Evolutionary conservation across 1,140 invertebrate genomes (phyloP).

Genomic region (Thaumetopoea pityocampa): DNA sequence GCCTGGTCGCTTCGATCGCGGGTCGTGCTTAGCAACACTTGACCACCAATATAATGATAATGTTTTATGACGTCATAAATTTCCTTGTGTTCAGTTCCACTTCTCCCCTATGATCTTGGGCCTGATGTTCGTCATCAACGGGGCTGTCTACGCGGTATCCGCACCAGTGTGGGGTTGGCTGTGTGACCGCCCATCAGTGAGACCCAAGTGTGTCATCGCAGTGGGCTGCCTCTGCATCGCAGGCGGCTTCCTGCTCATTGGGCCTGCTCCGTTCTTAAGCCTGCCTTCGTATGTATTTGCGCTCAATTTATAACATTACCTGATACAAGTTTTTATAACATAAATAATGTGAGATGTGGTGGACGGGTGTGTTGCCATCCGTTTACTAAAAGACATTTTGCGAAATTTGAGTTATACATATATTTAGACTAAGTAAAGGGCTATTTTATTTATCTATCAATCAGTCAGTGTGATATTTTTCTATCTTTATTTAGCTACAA

Average conservation of each 20-base stretch:
- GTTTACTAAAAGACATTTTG: no score
- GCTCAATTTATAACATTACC: background rate
- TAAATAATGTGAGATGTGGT: no score
- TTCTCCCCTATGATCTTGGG: conserved; percentile 86
- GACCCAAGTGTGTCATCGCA: conserved; percentile 82
- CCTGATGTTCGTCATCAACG: conserved; percentile 92
- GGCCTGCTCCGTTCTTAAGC: conserved; percentile 84
- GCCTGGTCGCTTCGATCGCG: no score
- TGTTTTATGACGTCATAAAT: background rate
- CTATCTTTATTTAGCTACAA: no score
- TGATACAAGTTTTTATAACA: no score
- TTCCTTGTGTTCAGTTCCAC: conserved; percentile 65
- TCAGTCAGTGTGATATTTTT: no score
- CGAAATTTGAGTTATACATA: no score
- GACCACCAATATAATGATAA: conserved; percentile 72
- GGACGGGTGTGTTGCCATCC: no score
- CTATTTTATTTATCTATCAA: no score
- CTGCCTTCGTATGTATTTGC: conserved; percentile 75
- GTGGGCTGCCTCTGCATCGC: conserved; percentile 81
- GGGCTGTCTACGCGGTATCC: conserved; percentile 88
- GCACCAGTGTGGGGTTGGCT: conserved; percentile 89
- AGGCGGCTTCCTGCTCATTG: conserved; percentile 83
- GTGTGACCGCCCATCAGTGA: conserved; percentile 80
- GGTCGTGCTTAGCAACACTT: no score
- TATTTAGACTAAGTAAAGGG: no score